Percentiles rank a stretch among this genome's conserved stretches.
These are phyloP conservation scores for Taurulus bubalis DNA, from an alignment of 2,113 vertebrate species.

Conservation along the genomic window DNA sequence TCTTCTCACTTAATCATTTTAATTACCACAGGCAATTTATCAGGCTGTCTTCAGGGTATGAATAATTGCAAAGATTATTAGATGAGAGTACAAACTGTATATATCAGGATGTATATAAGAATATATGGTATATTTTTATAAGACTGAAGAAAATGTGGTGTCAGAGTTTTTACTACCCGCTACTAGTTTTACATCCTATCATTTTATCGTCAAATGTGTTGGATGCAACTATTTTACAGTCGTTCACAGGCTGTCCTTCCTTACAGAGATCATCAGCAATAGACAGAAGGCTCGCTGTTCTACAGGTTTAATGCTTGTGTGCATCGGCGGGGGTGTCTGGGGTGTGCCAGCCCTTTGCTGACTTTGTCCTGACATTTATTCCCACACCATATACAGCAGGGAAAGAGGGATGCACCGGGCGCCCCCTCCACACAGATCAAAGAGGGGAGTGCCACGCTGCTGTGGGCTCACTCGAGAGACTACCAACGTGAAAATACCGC, in stretches of 20 bases:
- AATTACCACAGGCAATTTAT: conserved; percentile 80
- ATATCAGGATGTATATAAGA: conserved; percentile 44
- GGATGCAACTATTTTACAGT: conserved; percentile 7
- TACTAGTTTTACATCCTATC: conserved; percentile 8
- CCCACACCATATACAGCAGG: conserved; percentile 52
- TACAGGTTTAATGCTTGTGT: conserved; percentile 29
- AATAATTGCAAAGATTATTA: conserved; percentile 79
- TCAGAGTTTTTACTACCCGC: neutral
- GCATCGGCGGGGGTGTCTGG: conserved; percentile 13
- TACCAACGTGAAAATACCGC: conserved; percentile 75
- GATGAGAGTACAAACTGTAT: conserved; percentile 57
- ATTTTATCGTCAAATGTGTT: neutral
- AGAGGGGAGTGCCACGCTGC: conserved; percentile 57
- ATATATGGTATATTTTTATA: conserved; percentile 20
- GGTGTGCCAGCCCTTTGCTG: conserved; percentile 45
- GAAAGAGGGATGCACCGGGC: conserved; percentile 42
- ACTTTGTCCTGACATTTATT: conserved; percentile 71
- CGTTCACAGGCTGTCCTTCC: neutral
- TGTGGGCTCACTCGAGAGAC: conserved; percentile 64
- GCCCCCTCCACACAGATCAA: conserved; percentile 70
- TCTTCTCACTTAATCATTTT: conserved; percentile 81
- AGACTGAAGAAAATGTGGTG: conserved; percentile 1
- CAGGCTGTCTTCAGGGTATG: conserved; percentile 74
- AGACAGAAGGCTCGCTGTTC: conserved; percentile 15
- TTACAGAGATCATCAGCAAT: neutral